A percentile compares a stretch with the other conserved stretches of the same genome.
phyloP scores from a whole-genome alignment of 1,140 invertebrate genomes.

The Ips nitidus region DNA sequence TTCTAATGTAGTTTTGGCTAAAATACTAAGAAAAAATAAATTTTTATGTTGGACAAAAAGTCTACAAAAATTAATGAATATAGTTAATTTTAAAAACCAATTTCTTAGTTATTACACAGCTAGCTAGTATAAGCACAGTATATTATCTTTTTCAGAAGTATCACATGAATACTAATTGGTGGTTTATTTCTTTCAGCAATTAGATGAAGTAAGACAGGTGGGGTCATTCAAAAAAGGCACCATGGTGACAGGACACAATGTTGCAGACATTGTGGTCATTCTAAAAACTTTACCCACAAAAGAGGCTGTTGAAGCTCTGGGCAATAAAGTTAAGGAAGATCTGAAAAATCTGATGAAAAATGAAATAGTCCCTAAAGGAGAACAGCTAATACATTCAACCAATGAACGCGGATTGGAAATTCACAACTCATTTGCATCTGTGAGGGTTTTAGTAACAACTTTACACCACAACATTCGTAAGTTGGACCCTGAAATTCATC shows the following conservation, averaged over 20 bases:
- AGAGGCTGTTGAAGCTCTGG: constrained; percentile 89
- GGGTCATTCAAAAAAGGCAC: constrained; percentile 98
- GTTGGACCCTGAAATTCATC: constrained; percentile 87
- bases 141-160: no score
- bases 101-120: no score
- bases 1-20: no score
- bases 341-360: constrained; percentile 69
- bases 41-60: no score
- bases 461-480: constrained; percentile 91
- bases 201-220: constrained; percentile 94
- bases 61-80: no score
- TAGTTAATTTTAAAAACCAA: no score
- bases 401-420: constrained; percentile 85
- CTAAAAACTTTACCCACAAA: constrained; percentile 97
- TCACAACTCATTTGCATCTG: constrained; percentile 76
- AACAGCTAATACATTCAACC: constrained; percentile 62
- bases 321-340: constrained; percentile 85
- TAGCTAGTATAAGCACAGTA: no score
- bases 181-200: constrained; percentile 66
- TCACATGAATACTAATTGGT: no score
- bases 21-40: no score
- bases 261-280: constrained; percentile 96
- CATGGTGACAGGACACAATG: constrained; percentile 92
- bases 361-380: constrained; percentile 61
- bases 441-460: constrained; percentile 89